Evolutionary conservation across 1,140 invertebrate genomes (phyloP), one percentile per base, ranked within the genome.

Genomic region (Atta colombica): DNA sequence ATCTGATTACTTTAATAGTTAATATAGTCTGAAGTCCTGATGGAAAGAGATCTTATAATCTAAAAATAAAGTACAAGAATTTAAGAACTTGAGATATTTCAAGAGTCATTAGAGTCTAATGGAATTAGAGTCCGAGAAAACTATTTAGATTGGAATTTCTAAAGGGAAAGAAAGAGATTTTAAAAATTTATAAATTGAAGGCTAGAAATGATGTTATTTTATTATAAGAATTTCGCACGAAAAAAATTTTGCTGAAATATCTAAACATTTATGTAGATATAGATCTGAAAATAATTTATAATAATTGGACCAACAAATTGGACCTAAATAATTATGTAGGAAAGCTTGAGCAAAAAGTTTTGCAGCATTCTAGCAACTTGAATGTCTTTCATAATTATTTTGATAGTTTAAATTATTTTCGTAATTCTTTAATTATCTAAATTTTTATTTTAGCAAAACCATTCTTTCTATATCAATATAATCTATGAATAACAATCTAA

Each of bases 21-120:
- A 61, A 61, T 49, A 63, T 49, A 45, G 2, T 77, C 8, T 63
- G 16, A 61, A 45, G 10, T 63, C 21, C 16, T 12, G 10, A 28
- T 12, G 7, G 39, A 58, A 39, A 39, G 16, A 77, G 74, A 77
- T 61, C 31, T 60, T 60, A n/a, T n/a, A 35, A 53, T 53, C 2
- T 16, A 18, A 61, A 63, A 4, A n/a, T 77, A 77, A 77, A 61
- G 14, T 61, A 21, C 8, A 77, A 61, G 74, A 77, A 77, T 14
- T 77, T 61, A 61, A 16, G 35, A 61, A 77, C 35, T 39, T 45
- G 18, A 61, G 7, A 53, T 61, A 80, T 69, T 31, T 69, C 21
- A 25, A 80, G 16, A 5, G 14, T 80, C 21, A 53, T 68, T 80
- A 80, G 16, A 39, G 53, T 55, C 3, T 80, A 80, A 80, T 53